phyloP scores from a whole-genome alignment of 2,888 invertebrate genomes.

The Ametastegia equiseti region DNA sequence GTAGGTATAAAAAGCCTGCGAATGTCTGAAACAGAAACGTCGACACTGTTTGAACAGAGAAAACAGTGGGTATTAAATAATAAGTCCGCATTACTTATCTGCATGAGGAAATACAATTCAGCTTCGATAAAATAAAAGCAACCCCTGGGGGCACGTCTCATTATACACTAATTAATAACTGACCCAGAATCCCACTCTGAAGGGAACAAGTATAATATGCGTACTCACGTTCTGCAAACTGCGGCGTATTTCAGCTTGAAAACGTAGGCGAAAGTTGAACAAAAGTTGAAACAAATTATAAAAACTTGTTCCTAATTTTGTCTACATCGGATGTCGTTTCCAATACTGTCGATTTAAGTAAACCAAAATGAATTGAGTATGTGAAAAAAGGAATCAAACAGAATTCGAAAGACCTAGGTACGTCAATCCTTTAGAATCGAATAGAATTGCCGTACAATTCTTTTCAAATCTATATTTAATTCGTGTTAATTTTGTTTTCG shows the following conservation, averaged over 20 bases:
- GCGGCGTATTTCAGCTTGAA: background rate
- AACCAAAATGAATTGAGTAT: too few species aligned
- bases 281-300: background rate
- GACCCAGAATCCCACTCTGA: background rate
- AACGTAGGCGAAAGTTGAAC: background rate
- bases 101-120: background rate
- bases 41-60: background rate
- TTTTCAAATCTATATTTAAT: too few species aligned
- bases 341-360: background rate
- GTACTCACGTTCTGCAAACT: constrained; percentile 15
- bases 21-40: background rate
- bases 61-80: background rate
- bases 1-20: background rate
- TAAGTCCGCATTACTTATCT: background rate
- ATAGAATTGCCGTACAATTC: too few species aligned
- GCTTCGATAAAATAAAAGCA: background rate
- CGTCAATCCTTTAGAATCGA: too few species aligned
- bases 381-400: too few species aligned
- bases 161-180: background rate
- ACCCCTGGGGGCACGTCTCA: background rate
- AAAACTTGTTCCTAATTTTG: background rate
- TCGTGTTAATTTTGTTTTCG: too few species aligned
- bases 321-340: background rate
- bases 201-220: constrained; percentile 24
- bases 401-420: too few species aligned